Evolutionary conservation across 2,797 vertebrate species (phyloP).

Genomic region (Macroramphosus scolopax): DNA sequence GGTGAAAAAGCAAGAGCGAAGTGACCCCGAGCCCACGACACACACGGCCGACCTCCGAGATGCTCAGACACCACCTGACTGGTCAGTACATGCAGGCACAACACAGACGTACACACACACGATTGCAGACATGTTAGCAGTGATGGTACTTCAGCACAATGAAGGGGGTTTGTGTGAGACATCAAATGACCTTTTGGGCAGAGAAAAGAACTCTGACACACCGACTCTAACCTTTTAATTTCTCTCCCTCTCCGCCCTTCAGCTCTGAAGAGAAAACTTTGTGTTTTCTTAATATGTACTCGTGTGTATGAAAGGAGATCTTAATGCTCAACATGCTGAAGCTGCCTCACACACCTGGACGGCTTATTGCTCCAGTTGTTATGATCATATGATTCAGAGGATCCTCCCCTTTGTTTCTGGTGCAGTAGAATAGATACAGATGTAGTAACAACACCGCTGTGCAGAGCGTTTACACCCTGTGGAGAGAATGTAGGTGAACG

Average conservation of each 20-base stretch:
- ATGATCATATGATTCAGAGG: too few species aligned
- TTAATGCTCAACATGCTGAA: too few species aligned
- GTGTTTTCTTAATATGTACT: background rate
- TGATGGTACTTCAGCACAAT: slow-evolving; percentile 1
- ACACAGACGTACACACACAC: background rate
- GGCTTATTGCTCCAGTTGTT: too few species aligned
- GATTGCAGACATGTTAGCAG: slow-evolving; percentile 4
- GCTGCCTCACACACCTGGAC: too few species aligned
- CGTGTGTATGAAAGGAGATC: background rate
- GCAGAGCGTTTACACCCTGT: too few species aligned
- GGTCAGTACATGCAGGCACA: slow-evolving; percentile 38
- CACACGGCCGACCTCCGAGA: slow-evolving; percentile 44
- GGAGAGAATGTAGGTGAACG: slow-evolving; percentile 2
- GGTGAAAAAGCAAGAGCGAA: slow-evolving; percentile 29
- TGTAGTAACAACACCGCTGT: too few species aligned
- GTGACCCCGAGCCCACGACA: slow-evolving; percentile 9
- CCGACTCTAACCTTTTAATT: slow-evolving; percentile 29
- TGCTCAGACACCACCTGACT: slow-evolving; percentile 44
- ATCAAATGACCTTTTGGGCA: slow-evolving; percentile 26
- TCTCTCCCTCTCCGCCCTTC: slow-evolving; percentile 1
- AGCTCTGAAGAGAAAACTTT: slow-evolving; percentile 6
- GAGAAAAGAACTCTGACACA: slow-evolving; percentile 17
- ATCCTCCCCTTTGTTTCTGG: too few species aligned
- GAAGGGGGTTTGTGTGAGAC: slow-evolving; percentile 1
- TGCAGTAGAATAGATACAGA: too few species aligned